Conservation (phyloP, 23 tunicate genomes). For the Styela plicata region DNA sequence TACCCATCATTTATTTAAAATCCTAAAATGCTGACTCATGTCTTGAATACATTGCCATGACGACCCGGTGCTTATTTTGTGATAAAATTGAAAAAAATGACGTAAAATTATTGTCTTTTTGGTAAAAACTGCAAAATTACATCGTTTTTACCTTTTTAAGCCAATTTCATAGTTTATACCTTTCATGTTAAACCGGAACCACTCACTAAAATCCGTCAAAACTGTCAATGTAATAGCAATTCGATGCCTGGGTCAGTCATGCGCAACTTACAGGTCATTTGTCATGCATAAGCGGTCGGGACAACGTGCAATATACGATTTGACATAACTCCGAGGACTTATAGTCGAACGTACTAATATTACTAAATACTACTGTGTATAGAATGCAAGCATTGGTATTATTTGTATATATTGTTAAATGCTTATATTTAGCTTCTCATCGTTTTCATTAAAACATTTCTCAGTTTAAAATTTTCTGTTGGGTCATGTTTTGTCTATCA, state of each 20-base stretch:
- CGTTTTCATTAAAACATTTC: no score
- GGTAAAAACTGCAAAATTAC: no score
- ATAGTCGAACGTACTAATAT: conserved; percentile 5
- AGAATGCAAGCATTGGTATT: conserved; percentile 6
- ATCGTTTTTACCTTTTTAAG: no score
- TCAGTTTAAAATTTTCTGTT: no score
- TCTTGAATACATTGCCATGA: neutral
- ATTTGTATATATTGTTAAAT: neutral
- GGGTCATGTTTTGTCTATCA: no score
- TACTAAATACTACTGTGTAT: conserved; percentile 3
- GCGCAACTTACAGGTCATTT: neutral
- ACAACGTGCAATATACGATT: conserved; percentile 33
- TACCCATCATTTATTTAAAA: neutral
- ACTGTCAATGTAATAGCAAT: no score
- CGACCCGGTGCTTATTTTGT: no score
- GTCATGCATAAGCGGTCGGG: conserved; percentile 28
- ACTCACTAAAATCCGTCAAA: no score
- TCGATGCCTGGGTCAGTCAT: neutral
- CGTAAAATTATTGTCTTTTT: no score
- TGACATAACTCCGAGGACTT: neutral
- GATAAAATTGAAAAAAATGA: no score
- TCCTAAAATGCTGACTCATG: neutral
- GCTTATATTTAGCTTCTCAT: neutral
- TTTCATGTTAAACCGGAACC: no score
- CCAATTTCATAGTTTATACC: no score